phyloP scores from a whole-genome alignment of 1,140 invertebrate genomes.

The Theocolax elegans region DNA sequence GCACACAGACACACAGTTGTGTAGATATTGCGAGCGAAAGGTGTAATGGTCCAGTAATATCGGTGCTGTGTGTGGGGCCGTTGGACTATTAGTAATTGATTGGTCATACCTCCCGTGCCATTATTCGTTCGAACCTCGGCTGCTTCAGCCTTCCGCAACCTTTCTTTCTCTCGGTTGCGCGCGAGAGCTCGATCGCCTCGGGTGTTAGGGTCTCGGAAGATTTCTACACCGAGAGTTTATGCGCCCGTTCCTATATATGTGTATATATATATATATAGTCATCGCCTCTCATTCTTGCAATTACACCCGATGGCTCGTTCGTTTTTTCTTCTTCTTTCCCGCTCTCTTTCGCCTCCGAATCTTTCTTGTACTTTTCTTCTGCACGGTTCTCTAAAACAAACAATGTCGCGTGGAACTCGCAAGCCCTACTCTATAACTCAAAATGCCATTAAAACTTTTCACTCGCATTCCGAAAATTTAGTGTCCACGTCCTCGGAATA shows the following conservation, averaged over 20 bases:
- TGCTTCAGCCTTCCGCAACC: slow-evolving; percentile 51
- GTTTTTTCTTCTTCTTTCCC: neutral
- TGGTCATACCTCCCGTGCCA: slow-evolving; percentile 59
- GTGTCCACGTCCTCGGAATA: neutral
- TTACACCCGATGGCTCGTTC: slow-evolving; percentile 31
- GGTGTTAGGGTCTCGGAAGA: slow-evolving; percentile 9
- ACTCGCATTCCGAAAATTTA: slow-evolving; percentile 11
- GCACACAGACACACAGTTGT: no score
- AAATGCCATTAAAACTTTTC: slow-evolving; percentile 33
- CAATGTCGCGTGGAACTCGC: neutral
- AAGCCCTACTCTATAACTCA: slow-evolving; percentile 21
- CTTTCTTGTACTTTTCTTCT: neutral
- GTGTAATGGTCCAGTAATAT: slow-evolving; percentile 56
- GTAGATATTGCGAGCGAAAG: slow-evolving; percentile 46
- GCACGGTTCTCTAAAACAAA: slow-evolving; percentile 18
- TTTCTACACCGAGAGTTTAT: slow-evolving; percentile 32
- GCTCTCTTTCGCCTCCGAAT: neutral
- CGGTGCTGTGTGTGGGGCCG: slow-evolving; percentile 51
- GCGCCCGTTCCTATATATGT: slow-evolving; percentile 34
- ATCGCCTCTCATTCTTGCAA: slow-evolving; percentile 34
- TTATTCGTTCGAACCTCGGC: slow-evolving; percentile 55
- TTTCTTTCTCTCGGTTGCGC: slow-evolving; percentile 31
- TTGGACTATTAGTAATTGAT: slow-evolving; percentile 64
- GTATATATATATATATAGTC: no score
- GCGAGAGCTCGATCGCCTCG: slow-evolving; percentile 25